phyloP scores from a whole-genome alignment of 2,888 invertebrate genomes.

The Papilio demoleus region DNA sequence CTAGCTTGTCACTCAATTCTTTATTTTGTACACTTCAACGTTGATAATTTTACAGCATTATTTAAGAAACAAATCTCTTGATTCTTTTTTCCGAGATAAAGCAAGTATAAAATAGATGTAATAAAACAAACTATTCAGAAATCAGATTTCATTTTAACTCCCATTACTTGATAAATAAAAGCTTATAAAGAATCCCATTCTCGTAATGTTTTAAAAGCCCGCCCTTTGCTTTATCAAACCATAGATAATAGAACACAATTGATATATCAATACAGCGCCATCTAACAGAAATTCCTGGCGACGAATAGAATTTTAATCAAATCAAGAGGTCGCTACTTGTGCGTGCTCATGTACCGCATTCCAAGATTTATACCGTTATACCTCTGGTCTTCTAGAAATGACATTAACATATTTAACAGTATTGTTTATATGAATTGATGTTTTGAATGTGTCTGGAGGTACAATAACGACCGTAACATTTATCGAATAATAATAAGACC shows the following conservation, averaged over 20 bases:
- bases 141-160: no score
- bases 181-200: background rate
- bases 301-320: background rate
- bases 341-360: background rate
- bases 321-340: conserved; percentile 23
- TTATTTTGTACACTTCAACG: background rate
- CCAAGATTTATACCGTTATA: conserved; percentile 11
- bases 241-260: background rate
- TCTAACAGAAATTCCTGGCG: background rate
- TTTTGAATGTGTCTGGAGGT: background rate
- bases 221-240: background rate
- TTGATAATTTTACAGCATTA: no score
- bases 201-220: background rate
- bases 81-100: no score
- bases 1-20: background rate
- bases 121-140: no score
- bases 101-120: no score
- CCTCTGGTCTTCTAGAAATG: conserved; percentile 19
- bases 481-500: background rate
- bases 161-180: background rate
- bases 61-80: no score
- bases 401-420: conserved; percentile 1
- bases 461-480: background rate
- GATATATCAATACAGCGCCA: conserved; percentile 9
- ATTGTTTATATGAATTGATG: background rate